Conservation (phyloP, 2,888 invertebrate species). For the Brachyptera putata region DNA sequence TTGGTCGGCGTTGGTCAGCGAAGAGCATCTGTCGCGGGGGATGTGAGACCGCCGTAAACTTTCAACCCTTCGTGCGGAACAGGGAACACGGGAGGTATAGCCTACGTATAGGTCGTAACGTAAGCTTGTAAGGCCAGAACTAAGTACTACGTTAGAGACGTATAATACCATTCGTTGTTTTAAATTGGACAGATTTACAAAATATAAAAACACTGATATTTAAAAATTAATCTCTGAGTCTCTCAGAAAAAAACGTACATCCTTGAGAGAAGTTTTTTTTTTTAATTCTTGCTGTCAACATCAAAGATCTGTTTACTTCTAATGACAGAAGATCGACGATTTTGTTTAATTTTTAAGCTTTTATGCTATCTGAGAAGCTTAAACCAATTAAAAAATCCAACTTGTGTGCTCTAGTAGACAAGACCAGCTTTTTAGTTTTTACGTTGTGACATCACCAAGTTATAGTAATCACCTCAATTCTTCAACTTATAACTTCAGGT, state of each 20-base stretch:
- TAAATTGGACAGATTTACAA: not conserved
- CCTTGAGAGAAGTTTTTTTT: slow-evolving; percentile 2
- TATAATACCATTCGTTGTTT: not conserved
- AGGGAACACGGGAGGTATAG: not conserved
- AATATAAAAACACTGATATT: not conserved
- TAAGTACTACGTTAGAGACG: not conserved
- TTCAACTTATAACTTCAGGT: slow-evolving; percentile 14
- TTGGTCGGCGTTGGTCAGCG: slow-evolving; percentile 5
- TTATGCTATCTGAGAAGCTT: slow-evolving; percentile 10
- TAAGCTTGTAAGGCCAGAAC: too few species aligned
- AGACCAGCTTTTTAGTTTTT: not conserved
- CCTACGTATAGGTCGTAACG: not conserved
- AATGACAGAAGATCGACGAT: slow-evolving; percentile 10
- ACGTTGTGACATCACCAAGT: slow-evolving; percentile 9
- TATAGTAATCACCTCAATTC: slow-evolving; percentile 21
- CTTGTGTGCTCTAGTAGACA: slow-evolving; percentile 2
- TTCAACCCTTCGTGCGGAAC: slow-evolving; percentile 3
- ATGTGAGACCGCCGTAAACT: slow-evolving; percentile 16
- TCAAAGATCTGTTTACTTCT: slow-evolving; percentile 13
- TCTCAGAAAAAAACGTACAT: not conserved
- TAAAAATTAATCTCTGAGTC: not conserved
- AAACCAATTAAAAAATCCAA: slow-evolving; percentile 11
- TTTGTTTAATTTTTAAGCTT: slow-evolving; percentile 12
- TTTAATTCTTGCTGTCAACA: slow-evolving; percentile 11
- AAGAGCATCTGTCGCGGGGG: slow-evolving; percentile 13